Evolutionary conservation across 2,113 vertebrate species (phyloP).

Genomic region (Saiga tatarica): DNA sequence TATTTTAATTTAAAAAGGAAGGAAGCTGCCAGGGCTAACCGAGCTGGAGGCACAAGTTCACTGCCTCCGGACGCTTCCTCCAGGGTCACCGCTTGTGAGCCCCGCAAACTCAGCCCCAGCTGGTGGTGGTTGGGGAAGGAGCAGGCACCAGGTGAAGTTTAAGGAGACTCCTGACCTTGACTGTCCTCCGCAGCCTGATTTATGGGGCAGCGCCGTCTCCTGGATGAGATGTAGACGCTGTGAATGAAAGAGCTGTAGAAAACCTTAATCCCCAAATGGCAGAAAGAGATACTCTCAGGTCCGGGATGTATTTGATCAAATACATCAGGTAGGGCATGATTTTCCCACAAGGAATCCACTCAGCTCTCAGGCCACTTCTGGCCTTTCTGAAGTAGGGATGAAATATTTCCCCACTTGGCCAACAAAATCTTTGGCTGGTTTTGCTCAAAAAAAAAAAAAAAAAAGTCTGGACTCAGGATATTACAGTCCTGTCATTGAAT

Average conservation of each 20-base stretch:
- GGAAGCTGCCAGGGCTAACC: not conserved
- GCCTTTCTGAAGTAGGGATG: not conserved
- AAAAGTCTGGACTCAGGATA: not conserved
- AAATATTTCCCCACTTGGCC: not conserved
- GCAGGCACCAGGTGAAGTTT: not conserved
- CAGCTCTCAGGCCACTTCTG: not conserved
- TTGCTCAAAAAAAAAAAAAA: not conserved
- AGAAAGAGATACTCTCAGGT: conserved; percentile 50
- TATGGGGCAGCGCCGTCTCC: conserved; percentile 37
- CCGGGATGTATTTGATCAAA: conserved; percentile 33
- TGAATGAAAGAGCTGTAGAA: conserved; percentile 41
- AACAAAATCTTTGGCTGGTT: not conserved
- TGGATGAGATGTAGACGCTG: conserved; percentile 45
- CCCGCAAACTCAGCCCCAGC: not conserved
- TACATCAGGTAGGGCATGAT: not conserved
- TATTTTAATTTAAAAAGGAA: too few species aligned
- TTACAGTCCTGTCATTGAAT: not conserved
- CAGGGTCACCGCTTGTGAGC: not conserved
- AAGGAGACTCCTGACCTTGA: conserved; percentile 36
- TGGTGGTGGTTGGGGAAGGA: not conserved
- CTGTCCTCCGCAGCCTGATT: conserved; percentile 43
- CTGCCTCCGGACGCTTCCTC: not conserved
- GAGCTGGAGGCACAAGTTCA: not conserved
- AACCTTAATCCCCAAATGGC: conserved; percentile 63
- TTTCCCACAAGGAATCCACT: not conserved